A percentile compares a stretch with the other conserved stretches of the same genome.
Evolutionary conservation across 2,113 vertebrate genomes (phyloP).

Genomic region (Calidris pugnax): DNA sequence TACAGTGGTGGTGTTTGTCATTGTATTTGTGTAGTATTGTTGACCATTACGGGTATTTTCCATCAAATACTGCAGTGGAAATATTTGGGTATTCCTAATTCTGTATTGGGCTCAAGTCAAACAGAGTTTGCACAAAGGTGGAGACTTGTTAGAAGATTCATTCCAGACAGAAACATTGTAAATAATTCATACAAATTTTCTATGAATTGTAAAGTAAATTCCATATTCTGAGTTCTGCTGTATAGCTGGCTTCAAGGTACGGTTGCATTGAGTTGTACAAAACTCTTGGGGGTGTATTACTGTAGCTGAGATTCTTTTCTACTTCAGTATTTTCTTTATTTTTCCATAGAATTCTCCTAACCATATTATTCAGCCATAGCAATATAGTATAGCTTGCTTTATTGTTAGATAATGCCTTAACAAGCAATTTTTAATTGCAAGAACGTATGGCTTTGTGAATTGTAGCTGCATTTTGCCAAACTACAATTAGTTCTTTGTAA

Average conservation of each 20-base stretch:
- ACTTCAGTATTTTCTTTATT: not conserved
- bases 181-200: not conserved
- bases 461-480: constrained; percentile 24
- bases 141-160: not conserved
- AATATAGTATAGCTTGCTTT: not conserved
- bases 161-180: not conserved
- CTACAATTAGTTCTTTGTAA: not conserved
- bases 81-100: not conserved
- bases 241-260: not conserved
- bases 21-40: not conserved
- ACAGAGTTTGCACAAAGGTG: not conserved
- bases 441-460: not conserved
- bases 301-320: not conserved
- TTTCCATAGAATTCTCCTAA: not conserved
- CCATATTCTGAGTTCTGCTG: not conserved
- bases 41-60: not conserved
- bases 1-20: not conserved
- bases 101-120: not conserved
- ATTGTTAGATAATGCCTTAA: not conserved
- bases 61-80: not conserved
- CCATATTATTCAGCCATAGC: not conserved
- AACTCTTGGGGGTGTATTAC: not conserved
- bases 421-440: not conserved
- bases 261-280: not conserved
- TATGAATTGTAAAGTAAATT: not conserved